Conservation (phyloP, 1,140 invertebrate genomes). For the Penaeus japonicus region DNA sequence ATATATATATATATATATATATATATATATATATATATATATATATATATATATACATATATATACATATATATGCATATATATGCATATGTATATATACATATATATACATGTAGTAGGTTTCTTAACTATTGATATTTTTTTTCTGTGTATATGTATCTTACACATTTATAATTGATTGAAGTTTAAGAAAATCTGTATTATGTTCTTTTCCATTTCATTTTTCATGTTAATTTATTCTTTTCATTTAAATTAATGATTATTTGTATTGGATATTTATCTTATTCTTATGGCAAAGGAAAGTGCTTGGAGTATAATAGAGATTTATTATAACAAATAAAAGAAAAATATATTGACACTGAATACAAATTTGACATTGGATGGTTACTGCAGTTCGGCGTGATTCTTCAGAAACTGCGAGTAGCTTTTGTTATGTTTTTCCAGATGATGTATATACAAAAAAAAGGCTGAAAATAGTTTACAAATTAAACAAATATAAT, state of each 20-base stretch:
- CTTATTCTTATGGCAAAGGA: no score
- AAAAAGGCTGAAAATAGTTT: no score
- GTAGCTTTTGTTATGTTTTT: no score
- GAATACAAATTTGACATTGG: no score
- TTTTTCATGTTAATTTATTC: not conserved
- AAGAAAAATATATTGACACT: no score
- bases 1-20: slow-evolving; percentile 16
- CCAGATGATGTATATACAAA: no score
- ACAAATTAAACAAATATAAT: no score
- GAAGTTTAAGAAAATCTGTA: no score
- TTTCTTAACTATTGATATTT: not conserved
- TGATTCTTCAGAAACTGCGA: no score
- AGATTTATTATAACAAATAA: no score
- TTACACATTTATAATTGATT: not conserved
- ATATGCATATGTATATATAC: not conserved
- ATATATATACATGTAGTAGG: not conserved
- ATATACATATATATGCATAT: not conserved
- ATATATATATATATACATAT: not conserved
- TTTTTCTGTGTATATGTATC: not conserved
- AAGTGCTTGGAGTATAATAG: no score
- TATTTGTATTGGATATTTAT: not conserved
- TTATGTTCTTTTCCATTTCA: not conserved
- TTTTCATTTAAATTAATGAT: not conserved
- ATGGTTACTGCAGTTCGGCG: no score
- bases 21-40: slow-evolving; percentile 22